Evolutionary conservation across 2,797 vertebrate species (phyloP).

Genomic region (Centropyge bicolor): DNA sequence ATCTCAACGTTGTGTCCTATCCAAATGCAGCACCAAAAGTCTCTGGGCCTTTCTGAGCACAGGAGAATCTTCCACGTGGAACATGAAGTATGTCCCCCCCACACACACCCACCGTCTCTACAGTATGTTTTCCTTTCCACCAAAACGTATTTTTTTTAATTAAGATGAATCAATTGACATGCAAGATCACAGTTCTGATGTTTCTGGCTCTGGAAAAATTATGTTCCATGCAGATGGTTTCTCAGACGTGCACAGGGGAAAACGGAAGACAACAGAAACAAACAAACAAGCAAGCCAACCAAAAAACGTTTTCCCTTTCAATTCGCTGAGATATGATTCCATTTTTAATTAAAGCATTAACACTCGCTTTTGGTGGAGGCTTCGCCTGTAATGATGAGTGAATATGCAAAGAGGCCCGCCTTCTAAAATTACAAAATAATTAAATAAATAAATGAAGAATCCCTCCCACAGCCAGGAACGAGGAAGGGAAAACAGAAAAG

Average conservation of each 20-base stretch:
- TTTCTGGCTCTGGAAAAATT: constrained; percentile 84
- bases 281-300: constrained; percentile 85
- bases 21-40: constrained; percentile 60
- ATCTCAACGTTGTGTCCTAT: constrained; percentile 62
- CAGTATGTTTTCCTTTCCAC: constrained; percentile 37
- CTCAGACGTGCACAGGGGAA: constrained; percentile 78
- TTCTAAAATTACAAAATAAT: constrained; percentile 78
- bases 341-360: constrained; percentile 89
- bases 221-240: constrained; percentile 88
- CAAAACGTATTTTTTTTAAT: constrained; percentile 77
- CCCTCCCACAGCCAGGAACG: constrained; percentile 68
- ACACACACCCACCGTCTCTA: constrained; percentile 29
- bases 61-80: constrained; percentile 49
- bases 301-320: constrained; percentile 85
- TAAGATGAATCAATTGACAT: constrained; percentile 87
- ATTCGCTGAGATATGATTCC: constrained; percentile 86
- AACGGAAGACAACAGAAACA: constrained; percentile 82
- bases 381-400: constrained; percentile 81
- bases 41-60: constrained; percentile 31
- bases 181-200: constrained; percentile 86
- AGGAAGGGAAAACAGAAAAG: constrained; percentile 69
- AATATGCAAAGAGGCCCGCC: constrained; percentile 81
- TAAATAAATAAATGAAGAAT: constrained; percentile 66
- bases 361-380: constrained; percentile 78
- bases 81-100: constrained; percentile 45